Base-by-base conservation (phyloP, 2,113 vertebrate genomes). In the Vulpes vulpes region DNA sequence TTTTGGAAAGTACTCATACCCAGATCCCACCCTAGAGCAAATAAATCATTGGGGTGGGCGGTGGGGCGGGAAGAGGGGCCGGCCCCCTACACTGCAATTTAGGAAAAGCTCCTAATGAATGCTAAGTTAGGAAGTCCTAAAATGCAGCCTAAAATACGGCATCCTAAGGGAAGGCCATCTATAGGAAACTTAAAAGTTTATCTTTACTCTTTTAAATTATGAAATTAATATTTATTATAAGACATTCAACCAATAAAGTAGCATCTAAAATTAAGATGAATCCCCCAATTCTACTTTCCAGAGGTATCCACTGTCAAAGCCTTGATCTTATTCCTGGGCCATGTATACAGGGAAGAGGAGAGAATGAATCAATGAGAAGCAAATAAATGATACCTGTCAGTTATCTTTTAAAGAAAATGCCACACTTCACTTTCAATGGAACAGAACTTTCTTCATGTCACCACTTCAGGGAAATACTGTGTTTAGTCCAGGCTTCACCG, bases 151-250 rank as follows among this genome's bases (percentile, higher is more conserved):
- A 35, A 64, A n/a, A 64, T 27, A 27, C 62, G 76, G 23, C 57
- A 91, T 73, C 49, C 49, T 57, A 38, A 38, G 1, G 20, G 6
- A 96, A 22, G 10, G 38, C 22, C 32, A 64, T 12, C 23, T 81
- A 65, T 5, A 51, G 12, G 27, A 89, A 95, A 76, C 20, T 43
- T 17, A 14, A 88, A 87, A 78, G 49, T 69, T 74, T 88, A 91
- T 35, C 10, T 6, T 89, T 71, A 59, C 32, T 89, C 55, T 64
- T 87, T 76, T 62, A 11, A 94, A 25, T 59, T 76, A 86, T 71
- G 15, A 92, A 84, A 83, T 79, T 65, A 91, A 71, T 19, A 59
- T 85, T 89, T 88, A 85, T 53, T 91, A 22, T 60, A 91, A 73
- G 43, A 82, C 84, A 85, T 81, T 76, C 53, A 94, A 86, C 8